A percentile compares a stretch with the other conserved stretches of the same genome.
Evolutionary conservation across 92 coral and sea anemone genomes (phyloP).

Genomic region (Virgularia gustaviana): DNA sequence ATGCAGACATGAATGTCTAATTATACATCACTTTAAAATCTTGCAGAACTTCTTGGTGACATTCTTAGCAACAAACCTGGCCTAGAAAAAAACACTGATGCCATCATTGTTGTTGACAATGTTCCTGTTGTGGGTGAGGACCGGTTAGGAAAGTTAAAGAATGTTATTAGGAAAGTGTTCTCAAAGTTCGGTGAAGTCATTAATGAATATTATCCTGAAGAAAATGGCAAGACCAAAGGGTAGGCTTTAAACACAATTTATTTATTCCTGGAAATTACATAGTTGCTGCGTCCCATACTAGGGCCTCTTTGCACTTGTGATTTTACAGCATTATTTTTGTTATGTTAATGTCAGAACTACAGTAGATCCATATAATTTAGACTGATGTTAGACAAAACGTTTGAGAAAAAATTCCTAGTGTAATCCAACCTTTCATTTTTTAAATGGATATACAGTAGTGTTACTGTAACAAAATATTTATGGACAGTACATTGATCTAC

Average conservation of each 20-base stretch:
- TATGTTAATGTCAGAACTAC: too few species aligned
- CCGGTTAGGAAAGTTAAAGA: slow-evolving; percentile 82
- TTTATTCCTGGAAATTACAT: not conserved
- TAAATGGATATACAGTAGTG: too few species aligned
- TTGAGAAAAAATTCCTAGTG: too few species aligned
- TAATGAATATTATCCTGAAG: slow-evolving; percentile 85
- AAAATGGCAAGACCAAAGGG: slow-evolving; percentile 86
- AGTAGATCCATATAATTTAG: too few species aligned
- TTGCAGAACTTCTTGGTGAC: slow-evolving; percentile 78
- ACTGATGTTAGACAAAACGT: too few species aligned
- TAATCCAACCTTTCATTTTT: too few species aligned
- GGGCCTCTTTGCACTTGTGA: not conserved
- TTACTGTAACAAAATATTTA: too few species aligned
- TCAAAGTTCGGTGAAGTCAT: slow-evolving; percentile 88
- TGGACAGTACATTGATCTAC: too few species aligned
- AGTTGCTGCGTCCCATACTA: too few species aligned
- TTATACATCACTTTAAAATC: too few species aligned
- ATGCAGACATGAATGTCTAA: too few species aligned
- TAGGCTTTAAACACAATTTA: not conserved
- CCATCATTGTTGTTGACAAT: slow-evolving; percentile 84
- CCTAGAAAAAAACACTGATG: slow-evolving; percentile 67
- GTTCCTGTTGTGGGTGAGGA: slow-evolving; percentile 87
- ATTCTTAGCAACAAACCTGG: slow-evolving; percentile 60
- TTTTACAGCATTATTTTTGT: not conserved
- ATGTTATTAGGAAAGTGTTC: slow-evolving; percentile 91